phyloP scores from a whole-genome alignment of 2,888 invertebrate species.

The Pammene aurita region DNA sequence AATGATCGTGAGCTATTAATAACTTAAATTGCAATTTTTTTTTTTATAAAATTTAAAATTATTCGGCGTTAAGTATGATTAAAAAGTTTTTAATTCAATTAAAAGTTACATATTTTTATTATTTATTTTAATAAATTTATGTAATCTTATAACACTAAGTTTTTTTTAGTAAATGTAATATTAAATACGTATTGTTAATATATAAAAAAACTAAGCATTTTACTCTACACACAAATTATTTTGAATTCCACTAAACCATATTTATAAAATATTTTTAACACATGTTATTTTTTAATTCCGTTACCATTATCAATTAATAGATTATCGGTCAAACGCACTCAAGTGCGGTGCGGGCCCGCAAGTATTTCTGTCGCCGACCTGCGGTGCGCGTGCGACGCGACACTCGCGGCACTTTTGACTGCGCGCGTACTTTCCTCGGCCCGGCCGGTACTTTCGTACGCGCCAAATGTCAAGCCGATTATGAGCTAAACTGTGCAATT shows the following conservation, averaged over 20 bases:
- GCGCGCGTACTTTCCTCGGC: slow-evolving; percentile 47
- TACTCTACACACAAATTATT: neutral
- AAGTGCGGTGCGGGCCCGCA: slow-evolving; percentile 43
- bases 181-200: neutral
- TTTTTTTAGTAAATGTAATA: neutral
- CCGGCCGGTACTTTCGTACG: slow-evolving; percentile 41
- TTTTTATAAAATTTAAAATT: slow-evolving; percentile 10
- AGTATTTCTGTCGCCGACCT: slow-evolving; percentile 58
- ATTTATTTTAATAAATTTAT: too few relatives aligned
- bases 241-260: neutral
- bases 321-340: slow-evolving; percentile 10
- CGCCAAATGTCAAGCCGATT: slow-evolving; percentile 35
- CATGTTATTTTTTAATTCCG: neutral
- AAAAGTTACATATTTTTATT: neutral
- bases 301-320: neutral
- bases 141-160: neutral
- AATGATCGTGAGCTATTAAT: slow-evolving; percentile 39
- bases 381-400: slow-evolving; percentile 59
- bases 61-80: too few relatives aligned
- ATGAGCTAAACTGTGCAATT: slow-evolving; percentile 36
- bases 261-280: neutral
- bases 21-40: slow-evolving; percentile 16
- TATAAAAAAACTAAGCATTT: slow-evolving; percentile 13
- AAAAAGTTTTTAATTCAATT: neutral
- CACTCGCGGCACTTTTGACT: slow-evolving; percentile 66